Conservation (phyloP, 2,797 vertebrate genomes). For the Limnodromus scolopaceus region DNA sequence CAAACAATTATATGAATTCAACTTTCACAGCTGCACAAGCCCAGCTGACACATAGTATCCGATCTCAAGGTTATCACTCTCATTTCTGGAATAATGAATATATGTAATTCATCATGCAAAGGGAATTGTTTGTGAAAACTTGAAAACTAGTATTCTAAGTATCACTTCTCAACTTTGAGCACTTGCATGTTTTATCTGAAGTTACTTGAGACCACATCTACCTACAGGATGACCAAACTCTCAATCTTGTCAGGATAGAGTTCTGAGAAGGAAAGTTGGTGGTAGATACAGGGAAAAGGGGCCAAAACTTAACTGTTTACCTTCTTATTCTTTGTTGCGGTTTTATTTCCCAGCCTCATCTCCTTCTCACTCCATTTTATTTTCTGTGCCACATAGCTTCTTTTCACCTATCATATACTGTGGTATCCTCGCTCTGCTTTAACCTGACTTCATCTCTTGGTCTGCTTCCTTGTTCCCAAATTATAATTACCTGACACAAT, state of each 20-base stretch:
- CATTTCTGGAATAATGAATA: not conserved
- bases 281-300: not conserved
- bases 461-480: not conserved
- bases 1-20: not conserved
- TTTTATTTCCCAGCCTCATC: not conserved
- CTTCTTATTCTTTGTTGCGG: not conserved
- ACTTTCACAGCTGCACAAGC: not conserved
- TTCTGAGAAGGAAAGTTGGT: not conserved
- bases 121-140: not conserved
- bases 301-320: not conserved
- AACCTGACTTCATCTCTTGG: not conserved
- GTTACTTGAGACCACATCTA: not conserved
- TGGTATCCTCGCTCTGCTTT: not conserved
- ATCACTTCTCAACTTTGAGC: not conserved
- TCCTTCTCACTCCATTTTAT: not conserved
- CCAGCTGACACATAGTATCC: not conserved
- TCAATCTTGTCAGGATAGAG: not conserved
- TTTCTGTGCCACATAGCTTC: rapidly evolving
- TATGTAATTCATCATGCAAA: not conserved
- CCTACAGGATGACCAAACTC: not conserved
- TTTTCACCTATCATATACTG: not conserved
- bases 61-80: not conserved
- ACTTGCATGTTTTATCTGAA: not conserved
- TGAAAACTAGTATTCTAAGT: not conserved
- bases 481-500: not conserved